Percentiles rank a stretch among this genome's conserved stretches.
phyloP scores from a whole-genome alignment of 1,140 invertebrate species.

The Tetraneura akinire region DNA sequence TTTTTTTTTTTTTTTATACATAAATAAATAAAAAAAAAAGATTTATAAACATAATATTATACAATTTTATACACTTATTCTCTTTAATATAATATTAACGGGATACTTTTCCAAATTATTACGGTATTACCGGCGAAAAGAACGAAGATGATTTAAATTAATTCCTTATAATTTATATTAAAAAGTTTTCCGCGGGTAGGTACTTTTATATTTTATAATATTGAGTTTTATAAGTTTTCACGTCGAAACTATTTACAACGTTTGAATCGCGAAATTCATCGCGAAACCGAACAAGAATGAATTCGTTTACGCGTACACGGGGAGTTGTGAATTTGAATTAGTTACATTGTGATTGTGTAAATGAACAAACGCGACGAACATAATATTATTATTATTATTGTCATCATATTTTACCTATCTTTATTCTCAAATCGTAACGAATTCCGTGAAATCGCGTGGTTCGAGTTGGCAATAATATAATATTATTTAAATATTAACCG shows the following conservation, averaged over 20 bases:
- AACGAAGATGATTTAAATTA: constrained; percentile 15
- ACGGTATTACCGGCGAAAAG: not conserved
- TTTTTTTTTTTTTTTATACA: too few relatives aligned
- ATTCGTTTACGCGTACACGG: not conserved
- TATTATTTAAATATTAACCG: not conserved
- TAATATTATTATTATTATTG: too few relatives aligned
- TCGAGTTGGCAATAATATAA: not conserved
- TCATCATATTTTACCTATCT: too few relatives aligned
- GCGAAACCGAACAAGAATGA: not conserved
- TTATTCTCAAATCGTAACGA: not conserved
- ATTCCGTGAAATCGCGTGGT: not conserved
- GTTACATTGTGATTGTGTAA: not conserved
- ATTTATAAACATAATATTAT: too few relatives aligned
- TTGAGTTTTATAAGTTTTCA: constrained; percentile 1
- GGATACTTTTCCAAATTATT: too few relatives aligned
- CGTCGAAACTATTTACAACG: not conserved
- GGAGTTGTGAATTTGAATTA: not conserved
- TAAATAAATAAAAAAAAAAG: too few relatives aligned
- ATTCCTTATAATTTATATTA: not conserved
- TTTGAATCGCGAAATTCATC: not conserved
- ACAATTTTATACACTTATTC: too few relatives aligned
- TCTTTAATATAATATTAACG: too few relatives aligned
- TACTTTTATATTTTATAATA: not conserved
- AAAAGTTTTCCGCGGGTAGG: not conserved
- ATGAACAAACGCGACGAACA: not conserved